Percentiles rank a stretch among this genome's conserved stretches.
These are phyloP conservation scores for Cyclina sinensis DNA, from an alignment of 1,140 invertebrate genomes.

Conservation along the genomic window DNA sequence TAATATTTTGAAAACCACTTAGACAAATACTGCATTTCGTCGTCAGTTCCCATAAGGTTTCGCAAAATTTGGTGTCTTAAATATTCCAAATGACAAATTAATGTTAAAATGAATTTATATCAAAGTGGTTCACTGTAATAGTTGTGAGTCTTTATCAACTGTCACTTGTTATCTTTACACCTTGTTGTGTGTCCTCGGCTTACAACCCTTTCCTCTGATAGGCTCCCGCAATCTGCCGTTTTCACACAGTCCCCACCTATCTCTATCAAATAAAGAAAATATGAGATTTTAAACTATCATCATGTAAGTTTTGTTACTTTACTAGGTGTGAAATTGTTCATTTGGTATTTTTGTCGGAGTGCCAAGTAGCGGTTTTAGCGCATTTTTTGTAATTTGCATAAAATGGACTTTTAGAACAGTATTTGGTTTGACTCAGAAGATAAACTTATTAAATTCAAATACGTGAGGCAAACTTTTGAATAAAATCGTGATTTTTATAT, in stretches of 20 bases:
- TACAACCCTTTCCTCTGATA: background rate
- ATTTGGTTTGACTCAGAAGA: no score
- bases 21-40: no score
- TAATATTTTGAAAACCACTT: no score
- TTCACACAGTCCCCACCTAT: slow-evolving; percentile 42
- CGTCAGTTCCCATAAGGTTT: no score
- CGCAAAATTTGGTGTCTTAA: no score
- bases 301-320: background rate
- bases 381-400: background rate
- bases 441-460: no score
- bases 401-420: background rate
- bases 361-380: background rate
- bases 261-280: background rate
- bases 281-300: slow-evolving; percentile 3
- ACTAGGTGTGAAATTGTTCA: slow-evolving; percentile 12
- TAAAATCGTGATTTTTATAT: no score
- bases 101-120: background rate
- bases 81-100: no score
- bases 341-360: background rate
- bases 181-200: background rate
- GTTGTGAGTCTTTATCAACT: background rate
- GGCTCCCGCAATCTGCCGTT: background rate
- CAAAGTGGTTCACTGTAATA: background rate
- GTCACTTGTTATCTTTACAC: background rate
- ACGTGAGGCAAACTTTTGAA: no score